phyloP scores from a whole-genome alignment of 2,888 invertebrate species.

The Zaprionus lineosus region DNA sequence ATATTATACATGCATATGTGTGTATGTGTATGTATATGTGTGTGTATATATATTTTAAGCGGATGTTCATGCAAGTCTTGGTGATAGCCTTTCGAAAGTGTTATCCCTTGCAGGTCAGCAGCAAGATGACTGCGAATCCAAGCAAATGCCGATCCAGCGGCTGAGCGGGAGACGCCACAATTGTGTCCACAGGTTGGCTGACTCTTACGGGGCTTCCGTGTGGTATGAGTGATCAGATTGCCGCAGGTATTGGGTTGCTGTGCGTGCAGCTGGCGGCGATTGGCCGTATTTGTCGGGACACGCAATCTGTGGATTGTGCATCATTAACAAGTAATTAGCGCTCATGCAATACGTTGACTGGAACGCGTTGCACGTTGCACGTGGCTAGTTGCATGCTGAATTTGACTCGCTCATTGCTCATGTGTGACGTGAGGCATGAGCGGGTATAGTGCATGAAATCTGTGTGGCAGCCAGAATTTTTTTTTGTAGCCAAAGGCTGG shows the following conservation, averaged over 20 bases:
- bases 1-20: no score
- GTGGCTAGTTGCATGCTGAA: neutral
- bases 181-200: constrained; percentile 4
- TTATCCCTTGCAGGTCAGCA: neutral
- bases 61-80: no score
- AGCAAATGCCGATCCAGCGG: constrained; percentile 26
- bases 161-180: constrained; percentile 15
- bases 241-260: constrained; percentile 25
- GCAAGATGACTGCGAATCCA: no score
- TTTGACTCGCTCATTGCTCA: constrained; percentile 8
- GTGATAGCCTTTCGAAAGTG: constrained; percentile 3
- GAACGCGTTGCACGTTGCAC: constrained; percentile 31
- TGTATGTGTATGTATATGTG: no score
- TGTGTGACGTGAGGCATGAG: constrained; percentile 6
- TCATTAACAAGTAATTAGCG: constrained; percentile 71
- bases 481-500: neutral
- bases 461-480: constrained; percentile 12
- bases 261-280: constrained; percentile 22
- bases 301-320: constrained; percentile 61
- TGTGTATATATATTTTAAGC: no score
- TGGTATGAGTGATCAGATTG: constrained; percentile 59
- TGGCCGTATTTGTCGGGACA: constrained; percentile 48
- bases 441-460: constrained; percentile 16
- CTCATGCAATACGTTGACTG: constrained; percentile 6
- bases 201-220: constrained; percentile 61